Percentiles rank a stretch among this genome's conserved stretches.
Conservation (phyloP, 2,113 vertebrate genomes). For the Pterocles gutturalis region DNA sequence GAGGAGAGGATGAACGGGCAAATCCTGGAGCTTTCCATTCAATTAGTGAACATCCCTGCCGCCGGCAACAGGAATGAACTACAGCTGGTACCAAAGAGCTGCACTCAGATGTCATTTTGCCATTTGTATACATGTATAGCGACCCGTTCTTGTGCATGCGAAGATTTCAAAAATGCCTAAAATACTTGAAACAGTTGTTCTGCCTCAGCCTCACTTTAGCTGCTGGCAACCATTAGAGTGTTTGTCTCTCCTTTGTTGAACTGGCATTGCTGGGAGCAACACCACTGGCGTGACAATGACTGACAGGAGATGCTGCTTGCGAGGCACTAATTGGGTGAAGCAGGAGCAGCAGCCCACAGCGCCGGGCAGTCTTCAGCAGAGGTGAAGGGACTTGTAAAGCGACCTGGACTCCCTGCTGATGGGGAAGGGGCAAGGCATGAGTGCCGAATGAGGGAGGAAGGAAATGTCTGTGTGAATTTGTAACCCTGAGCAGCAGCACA, state of each 20-base stretch:
- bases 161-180: background rate
- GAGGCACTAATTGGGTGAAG: slow-evolving; percentile 25
- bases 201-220: background rate
- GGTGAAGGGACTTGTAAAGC: background rate
- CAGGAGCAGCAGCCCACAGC: background rate
- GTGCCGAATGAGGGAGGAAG: background rate
- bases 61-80: background rate
- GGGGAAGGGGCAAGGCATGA: background rate
- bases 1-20: background rate
- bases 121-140: rapidly evolving
- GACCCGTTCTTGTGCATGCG: background rate
- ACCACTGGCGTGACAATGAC: background rate
- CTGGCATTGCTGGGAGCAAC: slow-evolving; percentile 43
- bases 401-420: background rate
- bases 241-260: slow-evolving; percentile 23
- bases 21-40: background rate
- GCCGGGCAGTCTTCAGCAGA: background rate
- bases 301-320: background rate
- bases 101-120: background rate
- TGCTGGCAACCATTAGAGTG: slow-evolving; percentile 38
- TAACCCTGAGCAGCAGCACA: background rate
- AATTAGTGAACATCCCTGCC: slow-evolving; percentile 2
- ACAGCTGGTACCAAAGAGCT: background rate
- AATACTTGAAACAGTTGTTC: background rate
- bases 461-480: background rate